phyloP scores from a whole-genome alignment of 2,113 vertebrate genomes.

The Morone chrysops region DNA sequence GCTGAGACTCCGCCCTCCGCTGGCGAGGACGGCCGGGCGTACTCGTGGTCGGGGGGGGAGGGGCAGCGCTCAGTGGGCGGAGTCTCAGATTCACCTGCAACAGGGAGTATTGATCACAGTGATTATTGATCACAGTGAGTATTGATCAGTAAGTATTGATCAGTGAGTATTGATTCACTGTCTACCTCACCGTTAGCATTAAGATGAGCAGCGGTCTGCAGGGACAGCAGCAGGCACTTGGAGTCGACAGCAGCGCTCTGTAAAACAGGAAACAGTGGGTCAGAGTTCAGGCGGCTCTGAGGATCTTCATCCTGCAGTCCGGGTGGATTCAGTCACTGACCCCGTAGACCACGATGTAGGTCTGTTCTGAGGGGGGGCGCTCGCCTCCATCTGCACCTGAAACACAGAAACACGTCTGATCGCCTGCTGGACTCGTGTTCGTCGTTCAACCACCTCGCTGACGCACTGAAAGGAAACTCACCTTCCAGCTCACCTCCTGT shows the following conservation, averaged over 20 bases:
- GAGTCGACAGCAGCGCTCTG: conserved; percentile 14
- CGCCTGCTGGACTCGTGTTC: neutral
- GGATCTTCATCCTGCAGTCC: neutral
- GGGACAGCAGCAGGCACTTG: conserved; percentile 1
- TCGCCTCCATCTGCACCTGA: neutral
- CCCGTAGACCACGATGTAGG: conserved; percentile 47
- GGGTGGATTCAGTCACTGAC: conserved; percentile 37
- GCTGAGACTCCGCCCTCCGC: neutral
- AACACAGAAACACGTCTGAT: conserved; percentile 19
- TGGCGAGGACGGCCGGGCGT: neutral
- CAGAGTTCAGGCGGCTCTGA: neutral
- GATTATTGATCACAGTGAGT: neutral
- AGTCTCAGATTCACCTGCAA: neutral
- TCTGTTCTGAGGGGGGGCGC: neutral
- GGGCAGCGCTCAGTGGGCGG: neutral
- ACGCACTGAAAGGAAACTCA: too few relatives aligned
- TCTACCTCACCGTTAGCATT: conserved; percentile 17
- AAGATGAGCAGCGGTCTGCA: neutral
- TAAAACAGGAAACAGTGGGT: neutral
- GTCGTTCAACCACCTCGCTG: too few relatives aligned
- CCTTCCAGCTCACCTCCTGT: conserved; percentile 24
- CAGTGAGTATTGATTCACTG: too few relatives aligned
- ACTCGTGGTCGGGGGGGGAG: conserved; percentile 44
- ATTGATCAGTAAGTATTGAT: too few relatives aligned
- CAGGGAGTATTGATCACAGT: too few relatives aligned